Conservation (phyloP, 2,113 vertebrate species). For the Myrmophylax atrothorax region DNA sequence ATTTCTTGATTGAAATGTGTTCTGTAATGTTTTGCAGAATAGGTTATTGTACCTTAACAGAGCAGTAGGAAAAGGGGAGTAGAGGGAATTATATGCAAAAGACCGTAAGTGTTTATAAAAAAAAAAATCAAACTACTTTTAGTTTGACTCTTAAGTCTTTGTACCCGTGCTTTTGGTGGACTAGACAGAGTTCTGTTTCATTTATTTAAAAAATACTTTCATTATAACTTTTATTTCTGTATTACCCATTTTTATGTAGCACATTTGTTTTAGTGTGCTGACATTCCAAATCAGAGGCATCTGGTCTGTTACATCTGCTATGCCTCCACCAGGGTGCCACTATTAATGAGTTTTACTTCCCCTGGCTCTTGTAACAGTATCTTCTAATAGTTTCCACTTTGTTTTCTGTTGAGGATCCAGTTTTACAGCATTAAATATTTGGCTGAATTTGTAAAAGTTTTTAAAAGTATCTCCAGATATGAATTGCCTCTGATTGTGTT, state of each 20-base stretch:
- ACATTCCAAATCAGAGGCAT: slow-evolving; percentile 8
- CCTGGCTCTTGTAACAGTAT: background rate
- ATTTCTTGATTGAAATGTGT: background rate
- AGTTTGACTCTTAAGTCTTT: background rate
- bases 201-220: background rate
- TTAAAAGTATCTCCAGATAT: background rate
- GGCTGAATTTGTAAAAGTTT: background rate
- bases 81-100: background rate
- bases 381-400: background rate
- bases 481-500: background rate
- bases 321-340: background rate
- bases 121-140: background rate
- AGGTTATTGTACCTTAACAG: background rate
- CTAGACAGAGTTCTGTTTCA: background rate
- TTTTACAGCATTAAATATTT: background rate
- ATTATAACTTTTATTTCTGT: background rate
- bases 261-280: background rate
- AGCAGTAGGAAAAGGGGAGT: background rate
- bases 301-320: slow-evolving; percentile 33
- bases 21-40: background rate
- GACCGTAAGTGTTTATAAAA: background rate
- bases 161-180: background rate
- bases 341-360: slow-evolving; percentile 1
- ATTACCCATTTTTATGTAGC: background rate
- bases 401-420: background rate